phyloP scores from a whole-genome alignment of 2,797 vertebrate genomes.

The Smutsia gigantea region DNA sequence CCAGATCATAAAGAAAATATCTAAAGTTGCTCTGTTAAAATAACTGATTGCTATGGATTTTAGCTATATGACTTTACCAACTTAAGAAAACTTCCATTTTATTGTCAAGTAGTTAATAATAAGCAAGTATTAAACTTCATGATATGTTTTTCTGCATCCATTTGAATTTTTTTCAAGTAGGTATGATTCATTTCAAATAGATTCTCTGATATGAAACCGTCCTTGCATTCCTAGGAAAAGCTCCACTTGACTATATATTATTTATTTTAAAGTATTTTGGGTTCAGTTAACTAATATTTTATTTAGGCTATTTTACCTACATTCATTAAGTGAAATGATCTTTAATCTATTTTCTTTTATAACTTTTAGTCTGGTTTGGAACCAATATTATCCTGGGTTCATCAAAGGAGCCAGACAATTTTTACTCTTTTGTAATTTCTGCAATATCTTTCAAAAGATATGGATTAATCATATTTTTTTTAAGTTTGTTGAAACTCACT shows the following conservation, averaged over 20 bases:
- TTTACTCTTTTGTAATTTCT: neutral
- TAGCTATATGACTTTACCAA: neutral
- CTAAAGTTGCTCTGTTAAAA: neutral
- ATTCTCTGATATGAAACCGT: neutral
- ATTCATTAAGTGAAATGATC: neutral
- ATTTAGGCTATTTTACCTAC: neutral
- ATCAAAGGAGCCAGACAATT: neutral
- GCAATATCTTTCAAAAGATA: neutral
- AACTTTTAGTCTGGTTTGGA: neutral
- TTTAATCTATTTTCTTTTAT: neutral
- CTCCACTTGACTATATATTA: neutral
- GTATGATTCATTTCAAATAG: neutral
- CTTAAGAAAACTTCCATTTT: neutral
- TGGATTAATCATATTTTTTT: neutral
- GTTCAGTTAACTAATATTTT: neutral
- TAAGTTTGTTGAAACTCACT: neutral
- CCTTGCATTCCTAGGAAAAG: neutral
- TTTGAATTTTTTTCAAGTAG: neutral
- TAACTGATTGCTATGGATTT: neutral
- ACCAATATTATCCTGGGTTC: neutral
- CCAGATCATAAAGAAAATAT: neutral
- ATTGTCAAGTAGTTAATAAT: neutral
- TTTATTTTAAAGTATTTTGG: neutral
- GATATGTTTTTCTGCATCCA: neutral
- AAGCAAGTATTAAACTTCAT: neutral